Conservation (phyloP, 2,113 vertebrate species). For the Cyprinodon variegatus region DNA sequence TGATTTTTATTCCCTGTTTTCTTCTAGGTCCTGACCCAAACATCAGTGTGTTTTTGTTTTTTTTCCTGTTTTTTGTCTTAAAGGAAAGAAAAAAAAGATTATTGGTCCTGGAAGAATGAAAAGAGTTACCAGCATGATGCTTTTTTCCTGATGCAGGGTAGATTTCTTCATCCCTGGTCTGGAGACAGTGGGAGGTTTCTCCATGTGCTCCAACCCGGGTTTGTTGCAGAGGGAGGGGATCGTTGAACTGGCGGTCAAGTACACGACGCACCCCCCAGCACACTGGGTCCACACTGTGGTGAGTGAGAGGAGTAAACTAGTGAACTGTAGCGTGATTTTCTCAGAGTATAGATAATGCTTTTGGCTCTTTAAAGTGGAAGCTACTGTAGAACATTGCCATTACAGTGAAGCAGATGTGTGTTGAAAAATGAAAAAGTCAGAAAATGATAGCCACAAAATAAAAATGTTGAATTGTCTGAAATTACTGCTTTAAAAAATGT, state of each 20-base stretch:
- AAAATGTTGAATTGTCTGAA: too few species aligned
- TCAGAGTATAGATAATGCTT: too few species aligned
- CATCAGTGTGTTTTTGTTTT: conserved; percentile 2
- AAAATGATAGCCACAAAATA: too few species aligned
- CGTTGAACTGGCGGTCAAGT: conserved; percentile 92
- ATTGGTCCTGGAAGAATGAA: background rate
- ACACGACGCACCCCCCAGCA: conserved; percentile 87
- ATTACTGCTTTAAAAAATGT: too few species aligned
- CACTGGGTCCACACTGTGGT: conserved; percentile 92
- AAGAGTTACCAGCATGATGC: background rate
- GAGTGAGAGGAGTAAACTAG: conserved; percentile 29
- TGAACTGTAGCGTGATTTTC: too few species aligned
- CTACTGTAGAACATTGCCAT: too few species aligned
- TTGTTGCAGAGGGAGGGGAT: conserved; percentile 85
- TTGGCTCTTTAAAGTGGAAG: too few species aligned
- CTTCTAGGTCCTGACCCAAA: conserved; percentile 32
- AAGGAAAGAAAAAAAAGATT: background rate
- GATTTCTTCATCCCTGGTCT: conserved; percentile 94
- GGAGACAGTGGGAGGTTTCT: conserved; percentile 92
- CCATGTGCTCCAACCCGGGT: conserved; percentile 92
- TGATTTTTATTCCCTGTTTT: conserved; percentile 32
- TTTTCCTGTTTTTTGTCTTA: too few species aligned
- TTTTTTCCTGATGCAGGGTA: conserved; percentile 79
- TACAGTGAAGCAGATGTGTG: too few species aligned
- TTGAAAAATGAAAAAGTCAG: too few species aligned